Base-by-base conservation (phyloP, 2,888 invertebrate genomes). In the Drosophila austrosaltans region DNA sequence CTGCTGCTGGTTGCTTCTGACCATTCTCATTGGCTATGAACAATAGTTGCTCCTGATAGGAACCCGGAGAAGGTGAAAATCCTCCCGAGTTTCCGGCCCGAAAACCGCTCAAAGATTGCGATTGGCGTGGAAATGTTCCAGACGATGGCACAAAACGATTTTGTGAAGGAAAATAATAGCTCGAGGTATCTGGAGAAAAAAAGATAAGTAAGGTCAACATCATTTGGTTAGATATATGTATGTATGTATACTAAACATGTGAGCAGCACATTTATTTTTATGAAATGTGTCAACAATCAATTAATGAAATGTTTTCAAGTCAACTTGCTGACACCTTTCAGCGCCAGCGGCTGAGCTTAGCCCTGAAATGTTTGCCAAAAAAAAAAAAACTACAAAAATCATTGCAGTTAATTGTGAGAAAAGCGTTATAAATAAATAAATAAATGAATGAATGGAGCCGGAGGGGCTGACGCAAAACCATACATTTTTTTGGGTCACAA, bases 141-240 rank as follows among this genome's bases (percentile, higher is more conserved):
- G 85, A 75, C 30, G 92, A 92, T 89, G 92, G 92, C 85, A 92
- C 91, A 83, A 92, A 92, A 36, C 92, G 92, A 72, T 89, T 90
- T 85, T 92, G 92, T 63, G 84, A 80, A 53, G 91, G 87, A 64
- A 91, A 92, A 72, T 90, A 92, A 76, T 90, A 92, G 78, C 83
- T 82, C 70, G 89, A 90, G 63, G 87, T 71, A 87, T 92, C 92
- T 92, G 83, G 48, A 92, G 90, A 75, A 57, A 72, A 65, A 32
- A 28, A 28, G 4, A 28, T 44, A 65, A 72, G 64, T 36, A 72
- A 28, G 65, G 63, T 73, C 64, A 71, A 69, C 40, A 65, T 25
- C 20, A 48, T 48, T 25, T 16, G 22, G 36, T 36, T 8, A 8
- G 8, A 36, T 10, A 36, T 36, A 36, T 25, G 16, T 16, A 16